A percentile compares a stretch with the other conserved stretches of the same genome.
Conservation (phyloP, 1,140 invertebrate species). For the Bombus polaris region DNA sequence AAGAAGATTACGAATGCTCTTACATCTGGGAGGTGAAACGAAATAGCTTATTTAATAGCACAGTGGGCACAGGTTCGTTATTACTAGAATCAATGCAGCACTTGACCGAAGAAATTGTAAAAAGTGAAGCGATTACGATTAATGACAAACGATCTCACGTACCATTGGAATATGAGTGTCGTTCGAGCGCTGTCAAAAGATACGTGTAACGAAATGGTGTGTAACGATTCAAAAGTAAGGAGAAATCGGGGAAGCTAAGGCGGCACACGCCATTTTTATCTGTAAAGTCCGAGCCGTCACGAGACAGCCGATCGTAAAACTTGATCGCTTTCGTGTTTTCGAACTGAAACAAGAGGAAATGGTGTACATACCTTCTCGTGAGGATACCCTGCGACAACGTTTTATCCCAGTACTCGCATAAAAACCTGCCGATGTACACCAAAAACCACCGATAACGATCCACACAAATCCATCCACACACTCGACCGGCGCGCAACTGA, state of each 20-base stretch:
- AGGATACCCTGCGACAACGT: slow-evolving; percentile 70
- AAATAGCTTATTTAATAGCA: slow-evolving; percentile 6
- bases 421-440: slow-evolving; percentile 70
- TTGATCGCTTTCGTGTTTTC: slow-evolving; percentile 37
- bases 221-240: neutral
- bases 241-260: slow-evolving; percentile 48
- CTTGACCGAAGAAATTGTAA: neutral
- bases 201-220: neutral
- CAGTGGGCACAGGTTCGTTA: slow-evolving; percentile 3
- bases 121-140: neutral
- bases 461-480: slow-evolving; percentile 68
- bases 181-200: neutral
- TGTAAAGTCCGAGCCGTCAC: slow-evolving; percentile 64
- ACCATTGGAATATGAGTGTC: neutral
- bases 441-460: slow-evolving; percentile 70
- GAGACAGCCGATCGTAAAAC: slow-evolving; percentile 43
- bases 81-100: neutral
- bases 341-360: slow-evolving; percentile 29
- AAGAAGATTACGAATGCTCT: neutral
- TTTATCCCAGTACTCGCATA: slow-evolving; percentile 73
- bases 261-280: slow-evolving; percentile 79
- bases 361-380: slow-evolving; percentile 70
- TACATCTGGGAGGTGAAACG: neutral
- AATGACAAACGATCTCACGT: slow-evolving; percentile 1
- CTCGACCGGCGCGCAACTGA: slow-evolving; percentile 80